Evolutionary conservation across 2,797 vertebrate genomes (phyloP), one percentile per base, ranked within the genome.

Genomic region (Chaenodraco wilsoni): DNA sequence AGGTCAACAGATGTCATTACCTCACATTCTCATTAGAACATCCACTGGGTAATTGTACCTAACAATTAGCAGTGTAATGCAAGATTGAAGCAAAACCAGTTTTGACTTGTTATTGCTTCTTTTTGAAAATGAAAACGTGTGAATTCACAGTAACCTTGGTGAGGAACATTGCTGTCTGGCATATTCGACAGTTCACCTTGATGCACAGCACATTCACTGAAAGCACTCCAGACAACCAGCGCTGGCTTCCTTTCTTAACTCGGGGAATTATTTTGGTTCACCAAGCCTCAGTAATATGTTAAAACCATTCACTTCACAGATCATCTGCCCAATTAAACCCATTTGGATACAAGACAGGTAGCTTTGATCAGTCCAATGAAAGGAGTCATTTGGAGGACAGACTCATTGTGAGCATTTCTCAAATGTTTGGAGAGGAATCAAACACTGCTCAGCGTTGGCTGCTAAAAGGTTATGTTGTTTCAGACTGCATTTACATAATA

Each of bases 291-390:
- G 72, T 82, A 66, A 81, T 63, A 78, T 79, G 83, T 82, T 83
- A 72, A 88, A 86, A 83, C 75, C 74, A 74, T 81, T 81, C 69
- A 82, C 77, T 63, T 56, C 73, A 76, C 67, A 84, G 83, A 89
- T 90, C 77, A 89, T 84, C 68, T 68, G 86, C 72, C 72, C 83
- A 89, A 88, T 91, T 91, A 88, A 65, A 67, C 70, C 72, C 64
- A 72, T 83, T 87, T 78, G 58, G 57, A 84, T 84, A 85, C 82
- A 78, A 85, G 86, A 87, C 63, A 54, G 65, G 64, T 77, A 61
- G 60, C 70, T 85, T 67, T 87, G 81, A 91, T 91, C 68, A 65
- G 61, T 65, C 23, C 33, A 51, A 33, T 7, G 37, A 62, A 80
- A 52, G 13, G 55, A 82, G 71, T 60, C 60, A 51, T 74, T 83